Percentiles rank a stretch among this genome's conserved stretches.
These are phyloP conservation scores for Agonopterix arenella DNA, from an alignment of 2,888 invertebrate species.

Conservation along the genomic window DNA sequence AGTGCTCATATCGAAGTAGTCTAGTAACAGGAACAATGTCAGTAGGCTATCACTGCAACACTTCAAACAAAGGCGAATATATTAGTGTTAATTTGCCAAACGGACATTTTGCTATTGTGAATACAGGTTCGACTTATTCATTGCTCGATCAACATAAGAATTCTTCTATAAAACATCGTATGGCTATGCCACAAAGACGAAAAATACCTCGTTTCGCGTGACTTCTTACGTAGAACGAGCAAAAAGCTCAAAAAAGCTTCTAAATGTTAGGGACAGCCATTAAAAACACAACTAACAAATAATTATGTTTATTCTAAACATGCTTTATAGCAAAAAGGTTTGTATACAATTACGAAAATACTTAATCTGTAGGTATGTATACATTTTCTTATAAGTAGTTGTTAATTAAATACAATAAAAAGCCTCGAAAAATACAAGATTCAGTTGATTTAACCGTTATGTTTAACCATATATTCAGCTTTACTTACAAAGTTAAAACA, in stretches of 20 bases:
- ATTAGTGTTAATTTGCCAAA: slow-evolving; percentile 20
- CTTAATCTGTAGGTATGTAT: neutral
- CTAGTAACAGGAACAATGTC: slow-evolving; percentile 29
- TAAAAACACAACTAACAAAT: slow-evolving; percentile 74
- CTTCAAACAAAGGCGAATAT: slow-evolving; percentile 38
- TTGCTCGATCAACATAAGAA: no score
- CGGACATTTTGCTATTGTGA: slow-evolving; percentile 1
- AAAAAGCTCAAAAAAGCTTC: slow-evolving; percentile 19
- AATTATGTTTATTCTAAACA: slow-evolving; percentile 68
- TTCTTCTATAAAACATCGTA: no score
- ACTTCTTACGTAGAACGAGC: no score
- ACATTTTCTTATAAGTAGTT: slow-evolving; percentile 1
- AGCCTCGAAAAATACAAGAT: slow-evolving; percentile 8
- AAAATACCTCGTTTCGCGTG: no score
- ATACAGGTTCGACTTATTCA: no score
- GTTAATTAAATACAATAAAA: slow-evolving; percentile 1
- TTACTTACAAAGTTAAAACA: slow-evolving; percentile 37
- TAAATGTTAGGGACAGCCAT: slow-evolving; percentile 55
- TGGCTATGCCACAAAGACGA: no score
- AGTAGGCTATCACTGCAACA: slow-evolving; percentile 33
- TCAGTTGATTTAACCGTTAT: slow-evolving; percentile 4
- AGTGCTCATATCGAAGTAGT: slow-evolving; percentile 19
- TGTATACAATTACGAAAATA: slow-evolving; percentile 18
- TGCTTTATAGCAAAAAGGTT: slow-evolving; percentile 49
- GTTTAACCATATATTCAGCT: slow-evolving; percentile 31